Evolutionary conservation across 37 sponge, comb jelly and placozoan genomes (phyloP).

Genomic region (Chondrosia reniformis): DNA sequence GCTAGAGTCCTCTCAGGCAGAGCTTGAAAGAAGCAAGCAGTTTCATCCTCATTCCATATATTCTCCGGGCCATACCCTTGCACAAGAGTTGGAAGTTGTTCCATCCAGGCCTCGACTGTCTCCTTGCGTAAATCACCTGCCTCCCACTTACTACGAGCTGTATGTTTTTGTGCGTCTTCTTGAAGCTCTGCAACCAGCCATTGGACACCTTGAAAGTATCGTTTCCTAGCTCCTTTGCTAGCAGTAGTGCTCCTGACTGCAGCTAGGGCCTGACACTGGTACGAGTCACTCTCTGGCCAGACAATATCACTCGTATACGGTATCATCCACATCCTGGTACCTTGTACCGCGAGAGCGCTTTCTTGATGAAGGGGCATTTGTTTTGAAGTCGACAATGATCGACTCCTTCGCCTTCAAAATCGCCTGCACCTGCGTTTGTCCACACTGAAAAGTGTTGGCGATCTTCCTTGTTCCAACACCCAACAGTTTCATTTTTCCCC

Average conservation of each 20-base stretch:
- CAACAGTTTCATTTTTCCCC: slow-evolving; percentile 3
- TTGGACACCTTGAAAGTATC: slow-evolving; percentile 38
- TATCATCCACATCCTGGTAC: slow-evolving; percentile 4
- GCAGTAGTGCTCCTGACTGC: slow-evolving; percentile 7
- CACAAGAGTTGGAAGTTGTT: slow-evolving; percentile 6
- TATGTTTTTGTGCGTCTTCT: slow-evolving; percentile 33
- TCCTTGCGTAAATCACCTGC: slow-evolving; percentile 19
- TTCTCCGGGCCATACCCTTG: slow-evolving; percentile 29
- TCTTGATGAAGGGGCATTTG: slow-evolving; percentile 21
- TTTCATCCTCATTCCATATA: slow-evolving; percentile 43
- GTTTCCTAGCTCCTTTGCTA: slow-evolving; percentile 15
- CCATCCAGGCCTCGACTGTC: slow-evolving; percentile 30
- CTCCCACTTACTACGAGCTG: slow-evolving; percentile 33
- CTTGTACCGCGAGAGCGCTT: slow-evolving; percentile 4
- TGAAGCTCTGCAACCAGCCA: slow-evolving; percentile 56
- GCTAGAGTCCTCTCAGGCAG: slow-evolving; percentile 34
- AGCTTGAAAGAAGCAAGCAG: slow-evolving; percentile 36
- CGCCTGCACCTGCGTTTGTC: background rate
- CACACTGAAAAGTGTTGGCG: too few relatives aligned
- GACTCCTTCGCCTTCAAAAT: background rate
- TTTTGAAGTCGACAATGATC: slow-evolving; percentile 5
- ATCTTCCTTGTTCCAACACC: too few relatives aligned
- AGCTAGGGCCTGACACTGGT: slow-evolving; percentile 22
- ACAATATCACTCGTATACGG: slow-evolving; percentile 9
- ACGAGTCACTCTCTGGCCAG: slow-evolving; percentile 23